Base-by-base conservation (phyloP, 2,888 invertebrate genomes). In the Xestia xanthographa region DNA sequence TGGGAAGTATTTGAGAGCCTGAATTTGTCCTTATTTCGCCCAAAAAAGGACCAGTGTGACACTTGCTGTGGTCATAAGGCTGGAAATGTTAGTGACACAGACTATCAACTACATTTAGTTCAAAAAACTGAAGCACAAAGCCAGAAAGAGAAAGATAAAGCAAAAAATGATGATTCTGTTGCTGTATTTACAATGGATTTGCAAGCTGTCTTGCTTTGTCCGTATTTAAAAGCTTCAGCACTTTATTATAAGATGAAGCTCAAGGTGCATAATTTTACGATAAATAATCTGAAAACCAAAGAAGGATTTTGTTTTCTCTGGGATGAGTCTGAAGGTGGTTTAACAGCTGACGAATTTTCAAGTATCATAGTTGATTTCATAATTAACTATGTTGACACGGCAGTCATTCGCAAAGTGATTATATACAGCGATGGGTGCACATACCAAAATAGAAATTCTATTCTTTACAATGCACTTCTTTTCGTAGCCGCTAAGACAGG, bases 311-410 rank as follows among this genome's bases (percentile, higher is more conserved):
- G 79, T 66, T 79, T 72, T 45, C 68, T 77, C 62, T 80, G 78
- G 77, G 65, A 80, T 79, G 77, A 80, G 66, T 72, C 65, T 69
- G 78, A 80, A 69, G 77, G 77, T 12, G 79, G 77, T 62, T 71
- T 77, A 68, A 75, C 79, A 72, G 75, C 77, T 69, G 77, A 77
- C 53, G 79, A 80, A 72, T 77, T 79, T 77, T 71, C 77, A 67
- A 75, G 79, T 72, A 75, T 82, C 48, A 58, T 79, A 41, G 60
- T 74, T 65, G 38, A 82, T 77, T 80, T 80, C 69, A 60, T 74
- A 70, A 71, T 72, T 66, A 77, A 80, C 70, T 53, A 75, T 66
- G 67, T 83, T 76, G 77, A 77, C 63, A 66, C 66, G 66, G 71
- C 48, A 71, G 77, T 74, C 50, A 77, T 73, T 80, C 74, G 65